Percentiles rank a stretch among this genome's conserved stretches.
Evolutionary conservation across 2,888 invertebrate genomes (phyloP).

Genomic region (Parochlus steinenii): DNA sequence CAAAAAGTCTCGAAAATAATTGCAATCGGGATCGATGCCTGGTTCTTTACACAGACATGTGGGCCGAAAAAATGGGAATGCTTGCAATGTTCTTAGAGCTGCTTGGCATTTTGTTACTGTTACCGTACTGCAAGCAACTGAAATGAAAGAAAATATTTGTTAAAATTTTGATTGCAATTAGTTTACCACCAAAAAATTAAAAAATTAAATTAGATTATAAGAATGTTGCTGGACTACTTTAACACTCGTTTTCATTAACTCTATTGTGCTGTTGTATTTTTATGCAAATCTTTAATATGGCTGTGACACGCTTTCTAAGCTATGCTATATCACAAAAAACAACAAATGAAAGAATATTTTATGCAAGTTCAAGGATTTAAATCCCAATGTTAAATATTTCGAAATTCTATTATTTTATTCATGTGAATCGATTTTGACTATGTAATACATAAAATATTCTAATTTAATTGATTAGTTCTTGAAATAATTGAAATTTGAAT

Average conservation of each 20-base stretch:
- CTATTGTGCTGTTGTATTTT: not conserved
- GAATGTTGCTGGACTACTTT: no score
- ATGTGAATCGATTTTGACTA: no score
- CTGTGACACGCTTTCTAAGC: not conserved
- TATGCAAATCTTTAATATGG: slow-evolving; percentile 1
- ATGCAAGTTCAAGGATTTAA: no score
- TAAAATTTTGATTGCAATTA: no score
- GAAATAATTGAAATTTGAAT: no score
- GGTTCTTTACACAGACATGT: slow-evolving; percentile 85
- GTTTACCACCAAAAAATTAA: no score
- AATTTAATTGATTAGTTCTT: no score
- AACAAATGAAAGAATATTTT: not conserved
- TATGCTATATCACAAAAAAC: not conserved
- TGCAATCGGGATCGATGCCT: slow-evolving; percentile 79
- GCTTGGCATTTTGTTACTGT: slow-evolving; percentile 89
- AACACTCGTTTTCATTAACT: no score
- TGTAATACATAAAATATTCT: no score
- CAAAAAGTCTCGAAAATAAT: slow-evolving; percentile 81
- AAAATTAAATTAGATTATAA: no score
- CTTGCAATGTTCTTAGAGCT: slow-evolving; percentile 72
- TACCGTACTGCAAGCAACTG: slow-evolving; percentile 86
- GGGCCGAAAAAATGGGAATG: slow-evolving; percentile 84
- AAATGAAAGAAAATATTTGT: slow-evolving; percentile 31
- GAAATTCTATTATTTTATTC: no score
- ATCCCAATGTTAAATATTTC: no score